Conservation (phyloP, 2,113 vertebrate genomes). For the Nothocercus nigrocapillus region DNA sequence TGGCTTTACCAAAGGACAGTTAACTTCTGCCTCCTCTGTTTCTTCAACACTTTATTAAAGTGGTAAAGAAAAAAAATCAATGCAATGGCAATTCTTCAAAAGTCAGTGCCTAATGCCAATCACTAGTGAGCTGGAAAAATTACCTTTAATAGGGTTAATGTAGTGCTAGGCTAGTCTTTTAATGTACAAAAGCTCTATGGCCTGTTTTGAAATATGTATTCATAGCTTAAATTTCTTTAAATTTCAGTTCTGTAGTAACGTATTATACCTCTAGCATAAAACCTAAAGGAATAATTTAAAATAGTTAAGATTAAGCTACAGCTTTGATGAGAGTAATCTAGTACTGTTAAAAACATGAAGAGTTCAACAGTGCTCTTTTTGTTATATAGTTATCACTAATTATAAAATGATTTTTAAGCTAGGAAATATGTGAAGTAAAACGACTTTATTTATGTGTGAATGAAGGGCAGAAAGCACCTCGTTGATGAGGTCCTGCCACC, state of each 20-base stretch:
- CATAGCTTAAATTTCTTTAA: slow-evolving; percentile 30
- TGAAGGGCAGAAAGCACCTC: background rate
- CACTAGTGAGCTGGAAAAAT: slow-evolving; percentile 63
- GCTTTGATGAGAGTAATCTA: background rate
- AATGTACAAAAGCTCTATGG: slow-evolving; percentile 30
- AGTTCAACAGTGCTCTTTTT: background rate
- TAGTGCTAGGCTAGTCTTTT: slow-evolving; percentile 7
- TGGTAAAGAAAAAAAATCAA: slow-evolving; percentile 58
- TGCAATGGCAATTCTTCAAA: slow-evolving; percentile 30
- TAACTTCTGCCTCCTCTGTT: slow-evolving; percentile 41
- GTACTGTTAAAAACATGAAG: background rate
- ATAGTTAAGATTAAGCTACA: background rate
- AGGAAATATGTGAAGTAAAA: background rate
- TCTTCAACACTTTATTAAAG: slow-evolving; percentile 45
- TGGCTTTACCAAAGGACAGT: slow-evolving; percentile 19
- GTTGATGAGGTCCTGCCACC: background rate
- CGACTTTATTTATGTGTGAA: background rate
- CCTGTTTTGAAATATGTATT: slow-evolving; percentile 39
- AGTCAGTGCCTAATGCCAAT: slow-evolving; percentile 53
- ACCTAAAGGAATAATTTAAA: background rate
- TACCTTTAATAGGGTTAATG: slow-evolving; percentile 49
- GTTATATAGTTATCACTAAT: background rate
- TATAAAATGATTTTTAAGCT: background rate
- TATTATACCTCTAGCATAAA: background rate
- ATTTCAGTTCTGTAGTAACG: background rate